Evolutionary conservation across 2,113 vertebrate species (phyloP), one percentile per base, ranked within the genome.

Genomic region (Campylomormyrus numenius): DNA sequence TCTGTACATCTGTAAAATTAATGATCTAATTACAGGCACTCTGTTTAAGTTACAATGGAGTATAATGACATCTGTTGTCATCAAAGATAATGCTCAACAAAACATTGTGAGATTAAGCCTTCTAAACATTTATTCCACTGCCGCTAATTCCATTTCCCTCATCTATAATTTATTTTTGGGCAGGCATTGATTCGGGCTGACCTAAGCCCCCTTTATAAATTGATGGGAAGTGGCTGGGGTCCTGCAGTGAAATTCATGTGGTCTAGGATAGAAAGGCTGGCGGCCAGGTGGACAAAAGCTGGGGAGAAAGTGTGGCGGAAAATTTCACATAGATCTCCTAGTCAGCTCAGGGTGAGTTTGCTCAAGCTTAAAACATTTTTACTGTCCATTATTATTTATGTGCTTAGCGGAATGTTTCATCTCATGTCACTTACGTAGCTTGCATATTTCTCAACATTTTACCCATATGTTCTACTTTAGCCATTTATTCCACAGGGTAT

Each of bases 201-300:
- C 66, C 88, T 95, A 53, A 91, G 74, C 5, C 90, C 90, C 0
- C 89, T 96, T 31, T 93, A 93, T 42, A 90, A 94, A 77, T 89
- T 27, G 11, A 90, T 95, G 84, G 52, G 89, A 85, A 92, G 91
- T 90, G 91, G n/a, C 92, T 93, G 90, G 39, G 90, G 95, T 42
- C 92, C 93, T 45, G 94, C 93, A 0, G 9, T 94, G 17, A 92
- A 66, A 52, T 96, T 96, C 91, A 94, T 95, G 74, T 90, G 24
- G 24, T 93, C 94, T 87, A 93, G 95, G 92, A 93, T 95, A 46
- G 91, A 94, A 87, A 93, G 94, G 90, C 93, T 94, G 93, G 94
- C 95, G 35, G 91, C 88, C 13, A 89, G 49, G 35, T 96, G 95
- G 95, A 91, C 56, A 6, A 86, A 86, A 83, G 94, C 95, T 11